These are phyloP conservation scores for Pocillopora grandis DNA, from an alignment of 92 coral and sea anemone species.

Conservation along the genomic window DNA sequence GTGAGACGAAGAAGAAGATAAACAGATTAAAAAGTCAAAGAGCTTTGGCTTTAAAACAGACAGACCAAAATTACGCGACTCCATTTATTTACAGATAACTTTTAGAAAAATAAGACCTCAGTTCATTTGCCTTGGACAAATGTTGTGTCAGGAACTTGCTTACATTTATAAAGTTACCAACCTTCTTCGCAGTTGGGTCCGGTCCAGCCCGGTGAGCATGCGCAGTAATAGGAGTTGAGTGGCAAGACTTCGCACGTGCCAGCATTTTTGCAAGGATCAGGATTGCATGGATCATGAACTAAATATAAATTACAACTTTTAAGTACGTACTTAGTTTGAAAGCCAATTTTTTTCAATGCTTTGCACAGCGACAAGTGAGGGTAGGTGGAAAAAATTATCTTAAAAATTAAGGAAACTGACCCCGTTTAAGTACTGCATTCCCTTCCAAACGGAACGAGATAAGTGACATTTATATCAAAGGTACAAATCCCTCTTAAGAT, in stretches of 20 bases:
- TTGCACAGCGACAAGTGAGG: no score
- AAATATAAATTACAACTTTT: no score
- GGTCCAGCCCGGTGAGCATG: conserved; percentile 33
- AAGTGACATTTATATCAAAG: no score
- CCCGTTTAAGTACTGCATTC: no score
- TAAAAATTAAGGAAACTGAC: no score
- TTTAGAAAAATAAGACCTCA: neutral
- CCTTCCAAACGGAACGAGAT: no score
- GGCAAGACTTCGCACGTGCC: conserved; percentile 20
- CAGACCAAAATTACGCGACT: no score
- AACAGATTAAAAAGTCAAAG: neutral
- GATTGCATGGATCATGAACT: conserved; percentile 31
- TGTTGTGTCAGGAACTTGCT: neutral
- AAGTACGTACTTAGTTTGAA: neutral
- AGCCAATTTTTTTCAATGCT: neutral
- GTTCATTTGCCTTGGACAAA: neutral
- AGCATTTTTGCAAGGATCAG: conserved; percentile 32
- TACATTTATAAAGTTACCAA: neutral
- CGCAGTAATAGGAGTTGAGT: conserved; percentile 13
- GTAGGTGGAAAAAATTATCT: no score
- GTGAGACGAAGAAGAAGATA: no score
- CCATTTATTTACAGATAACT: no score
- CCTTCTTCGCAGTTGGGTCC: conserved; percentile 33
- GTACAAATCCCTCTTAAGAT: no score
- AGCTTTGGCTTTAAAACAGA: neutral